phyloP scores from a whole-genome alignment of 2,888 invertebrate genomes.

The Scelioninae gen. 2 region DNA sequence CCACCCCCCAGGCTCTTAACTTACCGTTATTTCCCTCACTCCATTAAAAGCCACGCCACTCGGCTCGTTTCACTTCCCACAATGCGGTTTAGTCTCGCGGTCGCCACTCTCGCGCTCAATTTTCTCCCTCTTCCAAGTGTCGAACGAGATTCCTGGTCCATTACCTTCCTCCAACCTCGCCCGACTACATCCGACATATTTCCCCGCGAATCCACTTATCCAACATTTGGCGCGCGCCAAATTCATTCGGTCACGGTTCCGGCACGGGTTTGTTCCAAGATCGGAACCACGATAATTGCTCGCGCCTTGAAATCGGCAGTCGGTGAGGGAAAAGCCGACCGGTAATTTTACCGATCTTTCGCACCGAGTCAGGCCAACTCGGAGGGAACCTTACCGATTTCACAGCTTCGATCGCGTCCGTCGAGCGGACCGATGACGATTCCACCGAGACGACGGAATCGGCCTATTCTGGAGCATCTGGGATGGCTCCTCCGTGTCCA shows the following conservation, averaged over 20 bases:
- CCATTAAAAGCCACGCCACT: constrained; percentile 73
- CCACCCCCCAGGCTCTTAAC: constrained; percentile 68
- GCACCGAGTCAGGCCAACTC: no score
- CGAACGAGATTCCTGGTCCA: constrained; percentile 65
- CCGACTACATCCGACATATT: constrained; percentile 29
- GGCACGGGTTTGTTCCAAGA: constrained; percentile 14
- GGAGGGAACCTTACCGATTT: no score
- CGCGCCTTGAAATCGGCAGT: constrained; percentile 7
- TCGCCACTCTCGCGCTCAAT: constrained; percentile 62
- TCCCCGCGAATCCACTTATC: constrained; percentile 31
- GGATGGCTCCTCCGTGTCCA: constrained; percentile 71
- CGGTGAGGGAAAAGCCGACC: no score
- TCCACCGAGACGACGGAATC: constrained; percentile 27
- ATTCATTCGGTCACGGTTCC: constrained; percentile 28
- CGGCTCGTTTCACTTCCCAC: constrained; percentile 73
- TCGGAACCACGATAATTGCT: constrained; percentile 24
- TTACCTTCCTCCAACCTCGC: constrained; percentile 62
- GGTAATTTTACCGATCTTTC: no score
- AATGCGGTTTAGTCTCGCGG: constrained; percentile 68
- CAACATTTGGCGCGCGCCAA: constrained; percentile 15
- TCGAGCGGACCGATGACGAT: no score
- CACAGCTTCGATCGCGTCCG: no score
- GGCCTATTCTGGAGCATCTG: constrained; percentile 63
- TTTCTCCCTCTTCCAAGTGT: constrained; percentile 60
- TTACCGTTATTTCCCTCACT: constrained; percentile 72